Evolutionary conservation across 2,113 vertebrate genomes (phyloP), one percentile per base, ranked within the genome.

Genomic region (Pimephales promelas): DNA sequence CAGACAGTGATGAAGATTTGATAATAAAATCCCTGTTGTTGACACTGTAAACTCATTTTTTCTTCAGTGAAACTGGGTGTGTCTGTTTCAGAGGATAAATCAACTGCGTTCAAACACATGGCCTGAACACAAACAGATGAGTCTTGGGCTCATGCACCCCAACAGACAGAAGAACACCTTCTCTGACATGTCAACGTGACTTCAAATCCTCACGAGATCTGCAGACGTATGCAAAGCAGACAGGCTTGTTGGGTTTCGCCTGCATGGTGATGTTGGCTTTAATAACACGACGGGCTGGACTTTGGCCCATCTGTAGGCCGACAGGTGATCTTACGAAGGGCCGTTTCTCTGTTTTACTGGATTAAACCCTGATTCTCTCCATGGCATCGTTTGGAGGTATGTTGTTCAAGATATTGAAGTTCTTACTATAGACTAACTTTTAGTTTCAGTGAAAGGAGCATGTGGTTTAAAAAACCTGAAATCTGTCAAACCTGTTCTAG

Each of bases 231-330:
- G 76, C 70, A 85, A 87, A 87, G 40, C 26, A 68, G 18, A 31
- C 28, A 47, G 18, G 66, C 68, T 71, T 0, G 24, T 61, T 66
- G 52, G 36, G 62, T 71, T 59, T 77, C 11, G 31, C 16, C 6
- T 77, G 31, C 3, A 20, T 9, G 54, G 22, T 61, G 54, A 26
- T 18, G 72, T 57, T 14, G 68, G n/a, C 7, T 70, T 2, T 61
- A 57, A 79, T 75, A 76, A 80, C 68, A 76, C 74, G 74, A 79
- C 22, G 3, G 24, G 54, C 18, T 84, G 72, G 34, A 86, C 87
- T 82, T 86, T 86, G 78, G 28, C 49, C 74, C 59, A 4, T 31
- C 22, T 47, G 9, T 10, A 8, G 56, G 10, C 1, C 1, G 8
- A 36, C 49, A 72, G 31, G 78, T 62, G 72, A 24, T 77, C 54